Percentiles rank a stretch among this genome's conserved stretches.
Conservation (phyloP, 2,888 invertebrate species). For the Agrotis exclamationis region DNA sequence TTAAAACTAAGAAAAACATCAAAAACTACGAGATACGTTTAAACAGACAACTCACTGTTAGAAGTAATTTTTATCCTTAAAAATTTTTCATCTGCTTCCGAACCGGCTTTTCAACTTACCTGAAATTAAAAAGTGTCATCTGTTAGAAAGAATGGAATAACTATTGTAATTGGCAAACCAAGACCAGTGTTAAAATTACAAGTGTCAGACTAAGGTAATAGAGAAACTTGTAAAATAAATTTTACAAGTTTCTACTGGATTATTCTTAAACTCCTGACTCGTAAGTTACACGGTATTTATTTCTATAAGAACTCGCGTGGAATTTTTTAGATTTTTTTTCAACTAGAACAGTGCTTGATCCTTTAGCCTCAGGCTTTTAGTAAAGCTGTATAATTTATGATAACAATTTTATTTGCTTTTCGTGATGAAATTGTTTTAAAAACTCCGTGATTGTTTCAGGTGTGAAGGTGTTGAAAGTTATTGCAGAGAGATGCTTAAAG, state of each 20-base stretch:
- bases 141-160: constrained; percentile 15
- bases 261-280: constrained; percentile 44
- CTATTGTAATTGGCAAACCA: constrained; percentile 34
- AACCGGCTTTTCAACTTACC: constrained; percentile 3
- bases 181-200: constrained; percentile 48
- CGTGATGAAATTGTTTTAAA: constrained; percentile 29
- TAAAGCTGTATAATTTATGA: constrained; percentile 38
- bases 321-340: constrained; percentile 42
- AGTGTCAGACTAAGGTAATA: constrained; percentile 46
- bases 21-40: neutral
- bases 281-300: constrained; percentile 46
- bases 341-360: constrained; percentile 48
- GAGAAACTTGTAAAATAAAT: no score
- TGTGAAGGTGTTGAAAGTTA: constrained; percentile 1
- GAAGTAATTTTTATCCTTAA: neutral
- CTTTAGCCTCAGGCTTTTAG: constrained; percentile 36
- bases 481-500: neutral
- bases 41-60: neutral
- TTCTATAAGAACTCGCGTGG: constrained; percentile 38
- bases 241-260: constrained; percentile 51
- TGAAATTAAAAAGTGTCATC: constrained; percentile 28
- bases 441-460: constrained; percentile 7
- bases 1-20: neutral
- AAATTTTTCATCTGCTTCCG: neutral
- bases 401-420: constrained; percentile 44